phyloP scores from a whole-genome alignment of 2,113 vertebrate species.

The Alligator mississippiensis region DNA sequence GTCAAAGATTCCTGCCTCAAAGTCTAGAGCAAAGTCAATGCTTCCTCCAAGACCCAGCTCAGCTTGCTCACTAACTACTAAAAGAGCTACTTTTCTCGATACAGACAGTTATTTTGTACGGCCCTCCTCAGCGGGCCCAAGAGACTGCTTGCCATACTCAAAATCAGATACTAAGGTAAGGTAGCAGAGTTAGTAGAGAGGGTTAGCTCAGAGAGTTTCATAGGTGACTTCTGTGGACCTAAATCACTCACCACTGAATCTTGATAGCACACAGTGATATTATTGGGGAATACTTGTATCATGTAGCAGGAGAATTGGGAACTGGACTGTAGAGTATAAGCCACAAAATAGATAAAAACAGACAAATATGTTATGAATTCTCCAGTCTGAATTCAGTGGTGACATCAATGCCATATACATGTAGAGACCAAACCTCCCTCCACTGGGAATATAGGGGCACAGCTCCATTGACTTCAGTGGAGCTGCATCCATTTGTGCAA shows the following conservation, averaged over 20 bases:
- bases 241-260: background rate
- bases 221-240: slow-evolving; percentile 5
- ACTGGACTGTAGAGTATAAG: background rate
- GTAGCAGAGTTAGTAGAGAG: slow-evolving; percentile 53
- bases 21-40: slow-evolving; percentile 81
- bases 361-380: background rate
- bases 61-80: slow-evolving; percentile 82
- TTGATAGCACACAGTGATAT: background rate
- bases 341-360: background rate
- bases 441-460: background rate
- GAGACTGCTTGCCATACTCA: slow-evolving; percentile 76
- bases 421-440: background rate
- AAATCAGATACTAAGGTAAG: slow-evolving; percentile 86
- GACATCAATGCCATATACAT: background rate
- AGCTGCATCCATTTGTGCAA: background rate
- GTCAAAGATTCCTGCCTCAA: slow-evolving; percentile 93
- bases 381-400: background rate
- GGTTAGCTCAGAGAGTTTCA: slow-evolving; percentile 13
- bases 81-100: slow-evolving; percentile 80
- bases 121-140: slow-evolving; percentile 80
- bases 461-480: background rate
- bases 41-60: slow-evolving; percentile 81
- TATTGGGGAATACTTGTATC: background rate
- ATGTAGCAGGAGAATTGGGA: background rate
- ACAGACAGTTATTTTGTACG: slow-evolving; percentile 80